Evolutionary conservation across 64 coral and sea anemone genomes (phyloP).

Genomic region (Montipora cactus): DNA sequence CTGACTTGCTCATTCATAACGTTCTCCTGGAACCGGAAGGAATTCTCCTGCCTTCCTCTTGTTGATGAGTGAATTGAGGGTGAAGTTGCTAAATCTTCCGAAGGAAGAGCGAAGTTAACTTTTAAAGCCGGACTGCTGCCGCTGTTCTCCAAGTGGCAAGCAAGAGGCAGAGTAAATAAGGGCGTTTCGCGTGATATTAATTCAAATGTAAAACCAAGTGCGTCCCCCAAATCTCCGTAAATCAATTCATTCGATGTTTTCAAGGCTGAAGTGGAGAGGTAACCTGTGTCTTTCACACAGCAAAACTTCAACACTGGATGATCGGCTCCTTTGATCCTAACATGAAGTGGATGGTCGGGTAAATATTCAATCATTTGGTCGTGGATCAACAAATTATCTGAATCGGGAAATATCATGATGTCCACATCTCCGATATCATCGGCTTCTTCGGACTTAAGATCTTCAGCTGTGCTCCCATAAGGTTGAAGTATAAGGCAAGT

Average conservation of each 20-base stretch:
- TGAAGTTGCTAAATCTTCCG: too few species aligned
- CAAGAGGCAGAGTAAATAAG: too few species aligned
- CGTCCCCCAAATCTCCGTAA: constrained; percentile 17
- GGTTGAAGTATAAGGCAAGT: neutral
- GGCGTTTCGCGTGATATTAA: neutral
- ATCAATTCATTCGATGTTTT: constrained; percentile 16
- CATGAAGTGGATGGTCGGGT: constrained; percentile 19
- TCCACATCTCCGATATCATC: neutral
- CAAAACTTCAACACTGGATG: constrained; percentile 52
- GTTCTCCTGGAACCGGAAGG: too few species aligned
- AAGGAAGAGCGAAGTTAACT: too few species aligned
- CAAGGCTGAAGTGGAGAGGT: constrained; percentile 53
- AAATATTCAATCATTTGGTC: constrained; percentile 47
- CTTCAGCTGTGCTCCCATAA: neutral
- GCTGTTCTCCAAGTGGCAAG: too few species aligned
- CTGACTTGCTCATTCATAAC: too few species aligned
- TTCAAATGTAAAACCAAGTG: neutral
- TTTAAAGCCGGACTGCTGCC: too few species aligned
- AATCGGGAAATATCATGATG: neutral
- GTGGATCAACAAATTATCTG: neutral
- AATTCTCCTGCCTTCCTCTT: too few species aligned
- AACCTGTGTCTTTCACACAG: constrained; percentile 42
- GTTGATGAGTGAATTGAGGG: too few species aligned
- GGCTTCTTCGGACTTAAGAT: neutral
- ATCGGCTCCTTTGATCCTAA: constrained; percentile 16